phyloP scores from a whole-genome alignment of 2,797 vertebrate genomes.

The Neopelma chrysocephalum region DNA sequence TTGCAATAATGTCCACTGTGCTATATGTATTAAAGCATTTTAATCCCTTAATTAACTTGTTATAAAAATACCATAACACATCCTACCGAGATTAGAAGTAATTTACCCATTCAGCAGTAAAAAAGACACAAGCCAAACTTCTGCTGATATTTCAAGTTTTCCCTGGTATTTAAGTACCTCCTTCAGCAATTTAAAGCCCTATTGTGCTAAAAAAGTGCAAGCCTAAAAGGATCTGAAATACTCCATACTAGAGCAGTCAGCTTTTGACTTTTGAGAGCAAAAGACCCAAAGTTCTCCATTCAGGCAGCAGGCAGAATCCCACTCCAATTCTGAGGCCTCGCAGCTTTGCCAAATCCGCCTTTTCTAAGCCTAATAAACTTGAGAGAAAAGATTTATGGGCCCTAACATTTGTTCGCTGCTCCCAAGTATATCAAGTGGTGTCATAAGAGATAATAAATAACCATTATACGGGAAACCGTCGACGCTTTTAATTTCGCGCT shows the following conservation, averaged over 20 bases:
- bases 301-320: fast-evolving
- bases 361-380: background rate
- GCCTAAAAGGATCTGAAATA: background rate
- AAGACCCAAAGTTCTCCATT: background rate
- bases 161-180: background rate
- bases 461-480: fast-evolving
- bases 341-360: background rate
- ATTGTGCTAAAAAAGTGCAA: background rate
- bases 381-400: background rate
- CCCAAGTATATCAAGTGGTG: background rate
- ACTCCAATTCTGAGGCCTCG: background rate
- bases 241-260: fast-evolving
- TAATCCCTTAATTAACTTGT: background rate
- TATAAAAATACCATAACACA: fast-evolving
- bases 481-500: fast-evolving
- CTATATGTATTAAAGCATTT: fast-evolving
- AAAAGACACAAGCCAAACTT: background rate
- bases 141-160: background rate
- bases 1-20: fast-evolving
- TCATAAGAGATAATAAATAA: fast-evolving
- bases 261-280: fast-evolving
- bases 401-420: background rate
- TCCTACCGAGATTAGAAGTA: background rate
- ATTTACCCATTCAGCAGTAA: background rate
- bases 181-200: background rate